Evolutionary conservation across 2,797 vertebrate species (phyloP), one percentile per base, ranked within the genome.

Genomic region (Pelobates cultripes): DNA sequence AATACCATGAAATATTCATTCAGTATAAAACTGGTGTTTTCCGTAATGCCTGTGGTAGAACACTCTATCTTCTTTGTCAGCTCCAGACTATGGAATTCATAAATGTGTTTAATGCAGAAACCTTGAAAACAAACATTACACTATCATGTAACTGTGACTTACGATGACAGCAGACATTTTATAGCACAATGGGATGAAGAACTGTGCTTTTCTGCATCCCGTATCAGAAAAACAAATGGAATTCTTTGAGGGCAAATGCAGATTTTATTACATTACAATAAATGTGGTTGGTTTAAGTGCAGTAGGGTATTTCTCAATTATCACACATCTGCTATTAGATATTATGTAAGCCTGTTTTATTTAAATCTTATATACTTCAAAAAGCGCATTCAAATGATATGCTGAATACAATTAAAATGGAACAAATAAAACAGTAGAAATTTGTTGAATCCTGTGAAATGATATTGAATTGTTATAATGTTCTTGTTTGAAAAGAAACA

Each of bases 121-220:
- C 87, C 86, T 82, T 87, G 88, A 88, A 89, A 85, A 68, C 47
- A 28, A 80, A 60, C 73, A 61, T 80, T 76, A 79, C 86, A 85
- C 84, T 83, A 78, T 40, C 69, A 17, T 81, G 76, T 75, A 86
- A 86, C 53, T 45, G 57, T 68, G 70, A 64, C 74, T 85, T 3
- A 7, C 41, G 6, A 64, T 85, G 83, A 87, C 88, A 89, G 87
- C 53, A 82, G 79, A 82, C 69, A 86, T 90, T 92, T 91, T 28
- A 28, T 86, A 74, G 73, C 71, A 41, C 69, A 15, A 77, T 12
- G 40, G 75, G 57, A 70, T 53, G 14, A 15, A 72, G 60, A 86
- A 86, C 80, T 87, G 85, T 71, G 77, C 87, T 7, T 73, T 72
- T 63, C 2, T 2, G 28, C 63, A n/a, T 86, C 75, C 71, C 76